Evolutionary conservation across 2,113 vertebrate genomes (phyloP).

Genomic region (Proterorhinus semilunaris): DNA sequence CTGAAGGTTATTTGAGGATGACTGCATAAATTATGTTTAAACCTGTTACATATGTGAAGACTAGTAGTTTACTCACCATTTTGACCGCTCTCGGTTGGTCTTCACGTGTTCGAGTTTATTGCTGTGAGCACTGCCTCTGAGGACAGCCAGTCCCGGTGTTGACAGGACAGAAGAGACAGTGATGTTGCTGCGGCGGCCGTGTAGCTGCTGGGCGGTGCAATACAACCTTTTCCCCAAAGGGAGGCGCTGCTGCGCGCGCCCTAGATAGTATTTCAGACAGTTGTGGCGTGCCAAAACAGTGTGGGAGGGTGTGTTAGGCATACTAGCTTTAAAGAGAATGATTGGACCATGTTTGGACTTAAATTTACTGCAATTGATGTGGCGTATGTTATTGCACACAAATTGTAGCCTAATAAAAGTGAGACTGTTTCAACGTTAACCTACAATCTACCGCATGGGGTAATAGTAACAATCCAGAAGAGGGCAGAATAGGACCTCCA

Average conservation of each 20-base stretch:
- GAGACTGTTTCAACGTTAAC: too few species aligned
- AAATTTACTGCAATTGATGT: too few species aligned
- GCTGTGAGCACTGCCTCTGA: constrained; percentile 67
- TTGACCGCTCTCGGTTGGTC: constrained; percentile 75
- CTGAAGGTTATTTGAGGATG: constrained; percentile 8
- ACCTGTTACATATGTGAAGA: background rate
- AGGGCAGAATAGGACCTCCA: constrained; percentile 41
- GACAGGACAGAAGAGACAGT: constrained; percentile 37
- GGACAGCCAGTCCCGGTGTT: constrained; percentile 73
- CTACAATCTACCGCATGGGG: background rate
- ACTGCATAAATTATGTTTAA: background rate
- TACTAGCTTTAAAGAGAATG: background rate
- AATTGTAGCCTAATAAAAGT: too few species aligned
- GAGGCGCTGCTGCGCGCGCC: constrained; percentile 30
- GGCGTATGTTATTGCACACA: too few species aligned
- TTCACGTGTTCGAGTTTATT: constrained; percentile 24
- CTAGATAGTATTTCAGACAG: constrained; percentile 3
- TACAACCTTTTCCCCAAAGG: background rate
- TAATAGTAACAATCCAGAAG: constrained; percentile 35
- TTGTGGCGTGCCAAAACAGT: background rate
- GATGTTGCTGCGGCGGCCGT: constrained; percentile 31
- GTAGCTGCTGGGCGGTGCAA: background rate
- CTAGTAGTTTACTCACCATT: constrained; percentile 80
- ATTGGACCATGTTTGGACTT: too few species aligned
- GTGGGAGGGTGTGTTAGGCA: background rate